These are phyloP conservation scores for Drosophila pegasa DNA, from an alignment of 2,888 invertebrate species.

Conservation along the genomic window DNA sequence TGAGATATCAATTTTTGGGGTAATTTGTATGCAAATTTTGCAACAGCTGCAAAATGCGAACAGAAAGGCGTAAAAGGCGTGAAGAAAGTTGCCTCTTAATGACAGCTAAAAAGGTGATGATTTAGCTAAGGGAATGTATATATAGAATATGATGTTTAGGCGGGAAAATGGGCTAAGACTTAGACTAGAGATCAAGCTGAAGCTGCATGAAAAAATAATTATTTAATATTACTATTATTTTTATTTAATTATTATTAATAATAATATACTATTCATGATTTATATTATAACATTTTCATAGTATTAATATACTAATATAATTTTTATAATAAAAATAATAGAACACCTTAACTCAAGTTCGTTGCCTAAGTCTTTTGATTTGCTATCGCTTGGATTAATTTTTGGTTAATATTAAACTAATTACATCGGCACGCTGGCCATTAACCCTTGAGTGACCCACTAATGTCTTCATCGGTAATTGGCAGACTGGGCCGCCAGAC, in stretches of 20 bases:
- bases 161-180: background rate
- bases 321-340: too few relatives aligned
- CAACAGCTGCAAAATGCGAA: slow-evolving; percentile 11
- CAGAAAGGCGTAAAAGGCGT: background rate
- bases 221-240: too few relatives aligned
- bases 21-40: slow-evolving; percentile 44
- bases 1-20: slow-evolving; percentile 40
- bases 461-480: slow-evolving; percentile 54
- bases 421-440: slow-evolving; percentile 41
- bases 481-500: slow-evolving; percentile 12
- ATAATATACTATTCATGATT: too few relatives aligned
- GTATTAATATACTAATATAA: too few relatives aligned
- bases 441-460: slow-evolving; percentile 53
- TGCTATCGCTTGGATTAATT: background rate
- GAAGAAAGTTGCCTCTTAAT: slow-evolving; percentile 24
- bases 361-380: slow-evolving; percentile 49
- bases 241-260: too few relatives aligned
- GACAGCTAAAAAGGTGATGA: background rate
- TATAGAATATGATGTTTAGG: background rate
- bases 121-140: background rate
- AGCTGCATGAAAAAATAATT: too few relatives aligned
- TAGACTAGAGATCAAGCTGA: too few relatives aligned
- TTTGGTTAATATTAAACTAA: slow-evolving; percentile 24
- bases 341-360: slow-evolving; percentile 23
- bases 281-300: too few relatives aligned